phyloP scores from a whole-genome alignment of 1,140 invertebrate genomes.

The Drosophila kohkoa region DNA sequence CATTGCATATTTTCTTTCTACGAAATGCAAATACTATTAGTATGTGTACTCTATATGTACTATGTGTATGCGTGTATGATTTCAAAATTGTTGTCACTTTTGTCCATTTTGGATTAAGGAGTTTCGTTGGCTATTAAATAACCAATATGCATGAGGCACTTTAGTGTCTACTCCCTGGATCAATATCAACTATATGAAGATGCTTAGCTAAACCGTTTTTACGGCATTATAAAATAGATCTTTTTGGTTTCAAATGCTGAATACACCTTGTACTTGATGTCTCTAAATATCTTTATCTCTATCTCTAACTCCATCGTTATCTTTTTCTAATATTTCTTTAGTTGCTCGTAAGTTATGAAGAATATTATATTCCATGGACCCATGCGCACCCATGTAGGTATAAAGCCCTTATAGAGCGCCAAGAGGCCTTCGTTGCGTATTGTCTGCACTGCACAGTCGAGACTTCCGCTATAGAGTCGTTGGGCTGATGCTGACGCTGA shows the following conservation, averaged over 20 bases:
- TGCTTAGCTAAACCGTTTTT: constrained; percentile 24
- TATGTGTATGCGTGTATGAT: neutral
- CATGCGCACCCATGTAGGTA: constrained; percentile 98
- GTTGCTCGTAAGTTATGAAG: constrained; percentile 97
- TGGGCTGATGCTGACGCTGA: constrained; percentile 75
- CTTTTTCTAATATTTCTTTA: constrained; percentile 89
- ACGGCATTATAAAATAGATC: constrained; percentile 43
- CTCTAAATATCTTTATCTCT: neutral
- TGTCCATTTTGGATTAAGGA: constrained; percentile 37
- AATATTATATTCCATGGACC: constrained; percentile 99
- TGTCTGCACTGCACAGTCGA: constrained; percentile 93
- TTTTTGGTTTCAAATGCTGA: constrained; percentile 71
- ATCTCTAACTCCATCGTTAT: neutral
- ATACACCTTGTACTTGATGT: constrained; percentile 66
- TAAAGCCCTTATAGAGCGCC: constrained; percentile 97
- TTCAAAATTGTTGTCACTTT: constrained; percentile 22
- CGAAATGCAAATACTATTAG: constrained; percentile 62
- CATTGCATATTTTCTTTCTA: constrained; percentile 13
- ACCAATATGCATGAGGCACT: constrained; percentile 56
- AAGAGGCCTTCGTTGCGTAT: constrained; percentile 89
- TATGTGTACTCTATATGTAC: constrained; percentile 7
- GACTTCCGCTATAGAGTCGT: constrained; percentile 92
- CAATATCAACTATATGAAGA: constrained; percentile 28
- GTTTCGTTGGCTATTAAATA: constrained; percentile 51
- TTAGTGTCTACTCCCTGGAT: constrained; percentile 42